Evolutionary conservation across 1,140 invertebrate genomes (phyloP), one percentile per base, ranked within the genome.

Genomic region (Caenorhabditis tropicalis): DNA sequence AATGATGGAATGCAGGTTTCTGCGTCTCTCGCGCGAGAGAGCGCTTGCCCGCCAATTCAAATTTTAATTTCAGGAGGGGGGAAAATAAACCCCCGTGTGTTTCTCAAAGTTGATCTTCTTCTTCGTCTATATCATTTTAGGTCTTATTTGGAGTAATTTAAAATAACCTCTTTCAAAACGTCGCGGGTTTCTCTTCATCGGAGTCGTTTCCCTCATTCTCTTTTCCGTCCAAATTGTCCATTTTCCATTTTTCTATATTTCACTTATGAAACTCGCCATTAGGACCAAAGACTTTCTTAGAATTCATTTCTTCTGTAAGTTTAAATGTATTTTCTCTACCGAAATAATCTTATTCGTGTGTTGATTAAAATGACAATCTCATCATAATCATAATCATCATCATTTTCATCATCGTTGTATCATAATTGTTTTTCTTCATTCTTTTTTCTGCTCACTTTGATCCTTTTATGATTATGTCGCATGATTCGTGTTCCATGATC

Each of bases 91-190:
- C 65, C 31, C 46, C n/a, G 4, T 49, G n/a, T 49, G 6, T 51
- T 36, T 31, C 48, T 36, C 27, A 49, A 9, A 46, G 21, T 36
- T 81, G 51, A 58, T 56, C 51, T 81, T 81, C 48, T 4, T 53
- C 48, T 70, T 29, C 29, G 16, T 70, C 5, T 79, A 19, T 81
- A 53, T 81, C 51, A 81, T 81, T 81, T 56, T 81, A 81, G 79
- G 65, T 36, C 19, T 74, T 21, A 74, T 74, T 74, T 43, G 27
- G 65, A 43, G 21, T 74, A 43, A 43, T 39, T 43, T 43, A 74
- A 74, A 43, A 15, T 74, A 43, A 46, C 10, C 33, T 21, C 43
- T 24, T 74, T 74, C 36, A 46, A 74, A 74, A n/a, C n/a, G 24
- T 39, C n/a, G 36, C 65, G 65, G 65, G 65, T 65, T 65, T 36